Conservation (phyloP, 2,113 vertebrate genomes). For the Chaetura pelagica region DNA sequence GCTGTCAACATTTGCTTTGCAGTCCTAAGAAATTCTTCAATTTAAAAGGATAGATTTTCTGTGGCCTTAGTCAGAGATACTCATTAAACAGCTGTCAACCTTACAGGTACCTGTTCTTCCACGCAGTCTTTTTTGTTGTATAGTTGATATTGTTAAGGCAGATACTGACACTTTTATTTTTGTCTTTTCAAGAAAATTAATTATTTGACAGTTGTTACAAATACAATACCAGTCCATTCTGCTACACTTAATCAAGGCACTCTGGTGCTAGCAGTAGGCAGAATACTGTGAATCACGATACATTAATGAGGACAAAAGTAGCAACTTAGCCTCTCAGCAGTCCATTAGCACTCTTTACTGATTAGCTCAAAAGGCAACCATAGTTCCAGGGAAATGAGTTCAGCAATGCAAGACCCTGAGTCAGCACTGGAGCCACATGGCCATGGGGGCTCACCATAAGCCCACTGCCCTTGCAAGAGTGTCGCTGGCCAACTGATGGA, state of each 20-base stretch:
- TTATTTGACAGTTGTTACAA: not conserved
- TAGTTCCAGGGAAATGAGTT: slow-evolving; percentile 28
- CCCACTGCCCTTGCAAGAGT: rapidly evolving
- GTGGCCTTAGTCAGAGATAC: not conserved
- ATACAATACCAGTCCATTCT: rapidly evolving
- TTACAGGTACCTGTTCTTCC: not conserved
- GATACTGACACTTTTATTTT: not conserved
- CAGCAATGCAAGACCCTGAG: not conserved
- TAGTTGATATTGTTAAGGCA: not conserved
- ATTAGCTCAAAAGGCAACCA: slow-evolving; percentile 7
- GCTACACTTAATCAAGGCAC: not conserved
- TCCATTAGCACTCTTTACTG: slow-evolving; percentile 16
- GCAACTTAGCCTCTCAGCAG: slow-evolving; percentile 11
- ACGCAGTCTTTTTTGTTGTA: not conserved
- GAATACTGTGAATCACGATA: not conserved
- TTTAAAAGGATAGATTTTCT: not conserved
- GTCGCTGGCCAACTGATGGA: not conserved
- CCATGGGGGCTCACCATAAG: not conserved
- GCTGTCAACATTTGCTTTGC: not conserved
- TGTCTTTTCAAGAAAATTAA: not conserved
- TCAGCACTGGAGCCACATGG: not conserved
- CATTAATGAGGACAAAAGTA: slow-evolving; percentile 7
- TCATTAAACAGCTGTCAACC: not conserved
- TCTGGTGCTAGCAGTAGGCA: not conserved
- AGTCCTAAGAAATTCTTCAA: not conserved